These are phyloP conservation scores for Oophaga sylvatica DNA, from an alignment of 2,797 vertebrate genomes.

Conservation along the genomic window DNA sequence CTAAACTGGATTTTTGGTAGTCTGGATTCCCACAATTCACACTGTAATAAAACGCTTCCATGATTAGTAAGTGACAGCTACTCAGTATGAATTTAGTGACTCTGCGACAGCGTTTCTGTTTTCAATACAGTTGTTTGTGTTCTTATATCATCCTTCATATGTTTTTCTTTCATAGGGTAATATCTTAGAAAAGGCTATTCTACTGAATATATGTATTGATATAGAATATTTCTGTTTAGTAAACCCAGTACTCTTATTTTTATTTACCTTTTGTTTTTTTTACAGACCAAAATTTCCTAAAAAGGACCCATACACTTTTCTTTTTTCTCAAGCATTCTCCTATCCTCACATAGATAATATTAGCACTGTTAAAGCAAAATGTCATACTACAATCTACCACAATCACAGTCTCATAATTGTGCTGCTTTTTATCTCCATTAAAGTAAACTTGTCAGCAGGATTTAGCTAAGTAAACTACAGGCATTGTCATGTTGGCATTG, in stretches of 20 bases:
- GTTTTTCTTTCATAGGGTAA: neutral
- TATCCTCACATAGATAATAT: too few relatives aligned
- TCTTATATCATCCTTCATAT: neutral
- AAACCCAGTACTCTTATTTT: neutral
- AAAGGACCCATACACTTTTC: too few relatives aligned
- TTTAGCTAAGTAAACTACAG: too few relatives aligned
- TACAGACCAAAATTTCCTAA: neutral
- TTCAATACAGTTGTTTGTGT: neutral
- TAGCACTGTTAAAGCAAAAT: neutral
- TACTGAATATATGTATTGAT: neutral
- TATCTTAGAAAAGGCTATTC: neutral
- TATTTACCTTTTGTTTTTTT: too few relatives aligned
- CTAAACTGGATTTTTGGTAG: constrained; percentile 4
- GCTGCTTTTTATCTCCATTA: too few relatives aligned
- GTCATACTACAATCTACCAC: neutral
- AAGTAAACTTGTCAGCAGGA: too few relatives aligned
- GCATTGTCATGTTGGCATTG: too few relatives aligned
- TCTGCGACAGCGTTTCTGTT: neutral
- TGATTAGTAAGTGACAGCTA: constrained; percentile 41
- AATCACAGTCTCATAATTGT: neutral
- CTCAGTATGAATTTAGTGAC: neutral
- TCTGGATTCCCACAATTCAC: constrained; percentile 13
- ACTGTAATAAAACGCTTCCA: constrained; percentile 30
- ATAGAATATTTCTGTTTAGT: neutral
- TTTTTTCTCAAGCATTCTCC: too few relatives aligned